Percentiles rank a stretch among this genome's conserved stretches.
Evolutionary conservation across 2,797 vertebrate genomes (phyloP).

Genomic region (Sebastiscus tertius): DNA sequence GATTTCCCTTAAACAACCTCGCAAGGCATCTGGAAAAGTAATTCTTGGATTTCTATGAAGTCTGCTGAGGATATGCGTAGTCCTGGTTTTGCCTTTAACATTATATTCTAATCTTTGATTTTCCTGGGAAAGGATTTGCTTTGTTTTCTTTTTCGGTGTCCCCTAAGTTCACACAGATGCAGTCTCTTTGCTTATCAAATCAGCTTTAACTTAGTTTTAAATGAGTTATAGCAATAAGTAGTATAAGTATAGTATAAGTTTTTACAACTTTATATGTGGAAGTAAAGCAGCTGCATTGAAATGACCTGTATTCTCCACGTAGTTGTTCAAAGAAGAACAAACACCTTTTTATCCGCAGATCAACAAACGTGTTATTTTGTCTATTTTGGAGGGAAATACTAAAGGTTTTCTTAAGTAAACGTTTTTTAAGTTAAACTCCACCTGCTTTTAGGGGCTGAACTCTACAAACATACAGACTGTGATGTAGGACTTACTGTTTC

Average conservation of each 20-base stretch:
- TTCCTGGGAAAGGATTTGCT: conserved; percentile 23
- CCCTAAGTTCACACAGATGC: background rate
- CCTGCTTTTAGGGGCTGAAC: conserved; percentile 9
- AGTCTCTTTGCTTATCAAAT: background rate
- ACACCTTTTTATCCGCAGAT: conserved; percentile 11
- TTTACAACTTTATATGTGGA: background rate
- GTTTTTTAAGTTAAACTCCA: conserved; percentile 29
- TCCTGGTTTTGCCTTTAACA: background rate
- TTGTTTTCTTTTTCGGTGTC: conserved; percentile 2
- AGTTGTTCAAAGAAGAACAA: conserved; percentile 6
- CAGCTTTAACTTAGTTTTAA: background rate
- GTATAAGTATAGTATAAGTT: background rate
- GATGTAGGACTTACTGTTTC: conserved; percentile 47
- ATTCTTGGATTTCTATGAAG: conserved; percentile 11
- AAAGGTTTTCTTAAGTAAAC: conserved; percentile 37
- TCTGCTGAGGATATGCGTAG: background rate
- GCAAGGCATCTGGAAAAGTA: conserved; percentile 26
- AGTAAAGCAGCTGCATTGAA: background rate
- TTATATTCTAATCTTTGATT: conserved; percentile 13
- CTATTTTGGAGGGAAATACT: conserved; percentile 3
- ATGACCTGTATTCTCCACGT: background rate
- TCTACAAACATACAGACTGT: conserved; percentile 47
- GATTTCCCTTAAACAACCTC: background rate
- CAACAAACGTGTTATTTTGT: conserved; percentile 27
- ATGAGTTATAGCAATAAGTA: background rate